Conservation (phyloP, 30 jellyfish, hydroid and myxozoan genomes). For the Hydra vulgaris region DNA sequence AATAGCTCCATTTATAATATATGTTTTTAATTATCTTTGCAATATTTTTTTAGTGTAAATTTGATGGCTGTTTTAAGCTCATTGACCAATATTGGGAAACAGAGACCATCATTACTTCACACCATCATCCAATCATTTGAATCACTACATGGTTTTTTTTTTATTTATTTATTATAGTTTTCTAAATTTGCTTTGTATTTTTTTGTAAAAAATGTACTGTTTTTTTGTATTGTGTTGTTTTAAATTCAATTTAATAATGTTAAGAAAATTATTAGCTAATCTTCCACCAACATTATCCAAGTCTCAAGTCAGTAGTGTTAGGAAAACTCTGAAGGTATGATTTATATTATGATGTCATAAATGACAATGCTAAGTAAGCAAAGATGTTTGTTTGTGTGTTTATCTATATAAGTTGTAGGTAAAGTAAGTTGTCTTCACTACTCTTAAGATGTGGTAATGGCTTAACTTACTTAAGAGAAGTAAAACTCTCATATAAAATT, state of each 20-base stretch:
- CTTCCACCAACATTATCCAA: constrained; percentile 87
- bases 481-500: no score
- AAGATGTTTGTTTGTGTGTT: neutral
- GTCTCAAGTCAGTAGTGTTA: constrained; percentile 98
- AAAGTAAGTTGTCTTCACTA: no score
- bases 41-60: constrained; percentile 79
- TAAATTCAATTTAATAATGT: no score
- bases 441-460: no score
- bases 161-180: neutral
- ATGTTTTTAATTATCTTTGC: no score
- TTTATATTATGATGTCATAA: neutral
- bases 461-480: no score
- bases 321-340: constrained; percentile 81
- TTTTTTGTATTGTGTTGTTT: no score
- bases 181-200: no score
- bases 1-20: no score
- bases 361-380: neutral
- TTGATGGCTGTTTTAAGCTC: constrained; percentile 94
- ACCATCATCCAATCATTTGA: constrained; percentile 89
- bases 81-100: constrained; percentile 77
- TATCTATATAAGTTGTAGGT: neutral
- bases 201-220: no score
- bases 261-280: no score
- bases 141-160: constrained; percentile 69
- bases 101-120: constrained; percentile 72